Evolutionary conservation across 2,888 invertebrate species (phyloP), one percentile per base, ranked within the genome.

Genomic region (Ochropleura plecta): DNA sequence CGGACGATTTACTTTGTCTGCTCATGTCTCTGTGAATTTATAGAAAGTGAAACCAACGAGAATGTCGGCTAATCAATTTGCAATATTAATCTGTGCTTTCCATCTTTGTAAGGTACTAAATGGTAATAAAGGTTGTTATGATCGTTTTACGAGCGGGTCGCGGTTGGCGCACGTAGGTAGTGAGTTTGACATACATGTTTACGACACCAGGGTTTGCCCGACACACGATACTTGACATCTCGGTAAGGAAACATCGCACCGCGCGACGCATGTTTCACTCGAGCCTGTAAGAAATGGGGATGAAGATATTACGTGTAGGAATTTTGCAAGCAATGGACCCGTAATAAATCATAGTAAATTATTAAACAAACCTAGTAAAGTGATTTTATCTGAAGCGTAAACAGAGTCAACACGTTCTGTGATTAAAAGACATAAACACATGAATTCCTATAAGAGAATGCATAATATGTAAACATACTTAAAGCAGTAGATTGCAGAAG

Each of bases 181-280:
- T 90, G 86, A 73, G 88, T 91, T 89, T 93, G 93, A 93, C 95
- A 93, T 93, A 93, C 94, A 93, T 92, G 93, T 96, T 96, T 95
- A 96, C 91, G 95, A 94, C 91, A 90, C 92, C 90, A 86, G 90
- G 88, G 87, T 91, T 89, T 88, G 88, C 91, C 90, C 88, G 96
- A 95, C 93, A 96, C 90, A 94, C 93, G 95, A 96, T 96, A 95
- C 95, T 93, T 92, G 93, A 93, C 84, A 93, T 93, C 90, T 90
- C 89, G 83, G 91, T 89, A 91, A 94, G 93, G 92, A 93, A 92
- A 92, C 92, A 91, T 91, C 91, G 91, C 90, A 87, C 90, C 89
- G 89, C 90, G 88, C 89, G 90, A 92, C 90, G 90, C 91, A 93
- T 94, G 93, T 93, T 92, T 93, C 94, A 93, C 93, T 93, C 93